Conservation (phyloP, 2,113 vertebrate genomes). For the Gambusia affinis region DNA sequence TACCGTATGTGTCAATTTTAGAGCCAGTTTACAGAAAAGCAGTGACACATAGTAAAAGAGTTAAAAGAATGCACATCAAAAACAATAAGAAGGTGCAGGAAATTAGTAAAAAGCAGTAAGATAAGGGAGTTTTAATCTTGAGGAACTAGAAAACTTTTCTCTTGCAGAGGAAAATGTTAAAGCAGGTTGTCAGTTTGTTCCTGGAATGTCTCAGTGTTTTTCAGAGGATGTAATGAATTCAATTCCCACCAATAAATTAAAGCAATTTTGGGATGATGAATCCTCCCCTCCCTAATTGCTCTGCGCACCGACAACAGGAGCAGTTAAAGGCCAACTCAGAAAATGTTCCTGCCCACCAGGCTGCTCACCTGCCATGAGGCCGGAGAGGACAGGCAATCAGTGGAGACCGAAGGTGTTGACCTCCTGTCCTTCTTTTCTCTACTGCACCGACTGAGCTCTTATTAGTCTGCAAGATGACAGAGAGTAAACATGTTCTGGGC, state of each 20-base stretch:
- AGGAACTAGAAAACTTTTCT: not conserved
- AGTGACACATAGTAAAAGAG: not conserved
- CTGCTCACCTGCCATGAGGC: slow-evolving; percentile 8
- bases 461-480: slow-evolving; percentile 14
- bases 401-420: slow-evolving; percentile 6
- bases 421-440: slow-evolving; percentile 1
- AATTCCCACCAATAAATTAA: not conserved
- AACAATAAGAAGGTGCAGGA: not conserved
- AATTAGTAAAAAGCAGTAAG: not conserved
- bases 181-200: not conserved
- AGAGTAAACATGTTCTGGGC: not conserved
- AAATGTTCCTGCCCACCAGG: slow-evolving; percentile 18
- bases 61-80: slow-evolving; percentile 15
- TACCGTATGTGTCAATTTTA: slow-evolving; percentile 39
- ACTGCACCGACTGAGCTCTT: not conserved
- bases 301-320: slow-evolving; percentile 1
- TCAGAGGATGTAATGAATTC: not conserved
- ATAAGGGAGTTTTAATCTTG: not conserved
- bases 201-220: not conserved
- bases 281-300: slow-evolving; percentile 20
- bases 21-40: slow-evolving; percentile 20
- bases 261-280: not conserved
- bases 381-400: slow-evolving; percentile 1
- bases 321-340: slow-evolving; percentile 22
- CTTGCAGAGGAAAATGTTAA: not conserved